Base-by-base conservation (phyloP, 2,888 invertebrate genomes). In the Conistra vaccinii region DNA sequence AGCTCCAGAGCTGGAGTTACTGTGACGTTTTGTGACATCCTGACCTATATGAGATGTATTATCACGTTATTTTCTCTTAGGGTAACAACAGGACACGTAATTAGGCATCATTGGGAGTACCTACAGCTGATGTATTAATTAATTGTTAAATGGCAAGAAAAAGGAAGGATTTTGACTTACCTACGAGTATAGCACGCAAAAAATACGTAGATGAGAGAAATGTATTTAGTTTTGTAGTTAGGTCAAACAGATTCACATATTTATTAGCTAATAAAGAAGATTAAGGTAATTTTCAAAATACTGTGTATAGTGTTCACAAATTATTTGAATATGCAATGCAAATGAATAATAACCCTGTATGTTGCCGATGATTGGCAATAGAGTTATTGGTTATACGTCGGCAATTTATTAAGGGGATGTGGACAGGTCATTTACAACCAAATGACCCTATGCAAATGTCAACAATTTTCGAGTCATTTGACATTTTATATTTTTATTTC, bases 11-110 rank as follows among this genome's bases (percentile, higher is more conserved):
- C 63, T 69, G 39, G 20, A 61, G 51, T n/a, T 73, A 65, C 71
- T 42, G 67, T 80, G 63, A 78, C 61, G 76, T 84, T 80, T 80
- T 78, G 68, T 75, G 78, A 76, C 78, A 84, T 78, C 32, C 73
- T 72, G 76, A 84, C 84, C 85, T 82, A 82, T 63, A 81, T 78
- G 51, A 69, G 72, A 58, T 55, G 23, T 48, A 71, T 69, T 61
- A 69, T 74, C 35, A 48, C 58, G 58, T 26, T 67, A 45, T 77
- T 58, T 57, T 20, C 17, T 32, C 48, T 12, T 1, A 42, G 17
- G 69, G 75, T 5, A 53, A 57, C n/a, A 65, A 7, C 14, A 70
- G 12, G 26, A 62, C 51, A 55, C 35, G 60, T 69, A 6, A 58
- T 61, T 12, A 55, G 45, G 14, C 14, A 68, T 20, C 10, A 73